Conservation (phyloP, 2,888 invertebrate genomes). For the Dicyrtomina minuta region DNA sequence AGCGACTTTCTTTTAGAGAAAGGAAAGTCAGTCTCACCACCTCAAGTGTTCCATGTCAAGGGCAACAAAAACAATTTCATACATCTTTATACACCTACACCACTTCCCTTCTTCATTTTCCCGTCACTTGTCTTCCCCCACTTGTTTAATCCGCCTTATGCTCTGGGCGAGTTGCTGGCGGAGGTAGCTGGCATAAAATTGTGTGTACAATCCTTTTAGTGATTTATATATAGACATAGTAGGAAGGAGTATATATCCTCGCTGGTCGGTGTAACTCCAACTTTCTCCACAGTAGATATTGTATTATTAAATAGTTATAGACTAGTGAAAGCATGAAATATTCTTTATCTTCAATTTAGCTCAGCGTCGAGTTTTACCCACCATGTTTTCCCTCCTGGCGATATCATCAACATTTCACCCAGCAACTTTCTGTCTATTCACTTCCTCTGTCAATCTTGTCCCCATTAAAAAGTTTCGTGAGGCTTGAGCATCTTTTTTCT, state of each 20-base stretch:
- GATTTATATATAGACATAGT: too few relatives aligned
- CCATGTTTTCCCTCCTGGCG: not conserved
- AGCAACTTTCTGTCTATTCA: not conserved
- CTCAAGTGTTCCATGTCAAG: not conserved
- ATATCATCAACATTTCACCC: not conserved
- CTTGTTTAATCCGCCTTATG: too few relatives aligned
- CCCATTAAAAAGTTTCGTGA: constrained; percentile 20
- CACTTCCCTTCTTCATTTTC: too few relatives aligned
- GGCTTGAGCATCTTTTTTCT: too few relatives aligned
- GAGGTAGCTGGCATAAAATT: too few relatives aligned
- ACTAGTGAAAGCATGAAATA: not conserved
- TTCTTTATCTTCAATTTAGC: not conserved
- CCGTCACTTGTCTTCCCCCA: too few relatives aligned
- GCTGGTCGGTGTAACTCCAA: not conserved
- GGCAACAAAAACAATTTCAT: too few relatives aligned
- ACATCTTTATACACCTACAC: too few relatives aligned
- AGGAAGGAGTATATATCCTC: too few relatives aligned
- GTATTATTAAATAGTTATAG: constrained; percentile 22
- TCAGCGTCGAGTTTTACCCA: too few relatives aligned
- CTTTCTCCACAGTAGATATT: not conserved
- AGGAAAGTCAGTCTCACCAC: not conserved
- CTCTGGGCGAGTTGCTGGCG: too few relatives aligned
- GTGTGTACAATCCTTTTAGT: not conserved
- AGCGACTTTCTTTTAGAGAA: too few relatives aligned
- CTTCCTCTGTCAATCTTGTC: constrained; percentile 6